A percentile compares a stretch with the other conserved stretches of the same genome.
Conservation (phyloP, 1,140 invertebrate species). For the Tetramorium simillimum region DNA sequence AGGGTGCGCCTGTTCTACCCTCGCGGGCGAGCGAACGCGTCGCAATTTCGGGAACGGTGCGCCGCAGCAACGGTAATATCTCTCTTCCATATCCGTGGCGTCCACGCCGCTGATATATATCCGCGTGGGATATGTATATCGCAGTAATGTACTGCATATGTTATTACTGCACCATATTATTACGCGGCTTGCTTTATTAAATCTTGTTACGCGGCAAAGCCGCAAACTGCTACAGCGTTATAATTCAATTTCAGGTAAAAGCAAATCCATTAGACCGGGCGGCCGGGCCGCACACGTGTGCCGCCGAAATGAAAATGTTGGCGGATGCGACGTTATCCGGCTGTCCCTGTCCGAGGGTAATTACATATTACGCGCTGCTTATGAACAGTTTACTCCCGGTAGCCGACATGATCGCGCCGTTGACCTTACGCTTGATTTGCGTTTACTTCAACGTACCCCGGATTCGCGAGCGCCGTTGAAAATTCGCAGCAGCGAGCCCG, state of each 20-base stretch:
- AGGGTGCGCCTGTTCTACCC: background rate
- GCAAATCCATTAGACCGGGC: conserved; percentile 71
- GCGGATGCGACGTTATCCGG: conserved; percentile 45
- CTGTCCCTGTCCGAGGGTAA: conserved; percentile 47
- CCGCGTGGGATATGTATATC: conserved; percentile 39
- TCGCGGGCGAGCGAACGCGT: conserved; percentile 8
- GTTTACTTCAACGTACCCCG: background rate
- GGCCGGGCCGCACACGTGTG: conserved; percentile 44
- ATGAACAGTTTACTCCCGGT: conserved; percentile 41
- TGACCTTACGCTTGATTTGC: conserved; percentile 23
- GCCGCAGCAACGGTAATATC: conserved; percentile 28
- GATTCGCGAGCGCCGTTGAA: background rate
- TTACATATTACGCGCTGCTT: conserved; percentile 55
- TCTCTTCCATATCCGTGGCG: conserved; percentile 18
- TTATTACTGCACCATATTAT: conserved; percentile 73
- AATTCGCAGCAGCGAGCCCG: background rate
- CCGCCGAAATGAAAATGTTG: conserved; percentile 70
- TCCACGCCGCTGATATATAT: conserved; percentile 53
- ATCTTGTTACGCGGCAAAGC: conserved; percentile 73
- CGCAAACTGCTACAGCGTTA: conserved; percentile 73
- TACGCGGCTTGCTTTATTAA: conserved; percentile 74
- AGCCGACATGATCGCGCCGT: background rate
- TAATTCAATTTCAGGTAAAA: conserved; percentile 75
- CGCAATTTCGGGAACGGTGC: conserved; percentile 45
- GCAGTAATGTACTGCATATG: conserved; percentile 64